Base-by-base conservation (phyloP, 2,888 invertebrate species). In the Ferrisia virgata region DNA sequence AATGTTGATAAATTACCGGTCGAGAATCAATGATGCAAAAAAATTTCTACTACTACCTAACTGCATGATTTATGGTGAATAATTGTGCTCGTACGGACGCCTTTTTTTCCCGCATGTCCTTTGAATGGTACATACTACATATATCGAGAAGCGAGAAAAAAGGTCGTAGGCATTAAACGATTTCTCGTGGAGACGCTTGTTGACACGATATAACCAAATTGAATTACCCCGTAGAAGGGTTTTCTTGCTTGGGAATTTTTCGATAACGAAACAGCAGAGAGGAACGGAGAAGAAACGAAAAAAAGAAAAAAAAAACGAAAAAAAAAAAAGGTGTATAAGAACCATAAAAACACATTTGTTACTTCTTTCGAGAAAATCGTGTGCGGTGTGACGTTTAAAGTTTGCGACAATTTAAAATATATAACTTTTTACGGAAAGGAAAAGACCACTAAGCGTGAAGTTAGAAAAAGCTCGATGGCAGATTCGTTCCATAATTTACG, bases 321-420 rank as follows among this genome's bases (percentile, higher is more conserved):
- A 33, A 72, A 72, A 15, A 31, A 64, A 1, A 13, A 28, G 28
- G 25, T 4, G 25, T 13, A 31, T 22, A 15, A n/a, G 33, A 72
- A 72, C 72, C 72, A 33, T 72, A 72, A 72, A 72, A 72, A 72
- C 72, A 72, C 72, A 72, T 72, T 72, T 72, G 72, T 72, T 72
- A 72, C 72, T 72, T 72, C 79, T 79, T 79, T 43, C 43, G 15
- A 15, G 72, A 31, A 25, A 31, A 79, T 79, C 18, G 28, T 28
- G 36, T 43, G 47, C 28, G 36, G 81, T 81, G 82, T 82, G 82
- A 82, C 82, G 82, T 82, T 43, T 39, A 72, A 72, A 82, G 69
- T 82, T 82, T 40, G 82, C 64, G 82, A 82, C 82, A 82, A 82
- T 82, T 82, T 82, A 82, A 72, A 82, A 64, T 82, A n/a, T n/a